Conservation (phyloP, 1,140 invertebrate genomes). For the Drosophila teissieri region DNA sequence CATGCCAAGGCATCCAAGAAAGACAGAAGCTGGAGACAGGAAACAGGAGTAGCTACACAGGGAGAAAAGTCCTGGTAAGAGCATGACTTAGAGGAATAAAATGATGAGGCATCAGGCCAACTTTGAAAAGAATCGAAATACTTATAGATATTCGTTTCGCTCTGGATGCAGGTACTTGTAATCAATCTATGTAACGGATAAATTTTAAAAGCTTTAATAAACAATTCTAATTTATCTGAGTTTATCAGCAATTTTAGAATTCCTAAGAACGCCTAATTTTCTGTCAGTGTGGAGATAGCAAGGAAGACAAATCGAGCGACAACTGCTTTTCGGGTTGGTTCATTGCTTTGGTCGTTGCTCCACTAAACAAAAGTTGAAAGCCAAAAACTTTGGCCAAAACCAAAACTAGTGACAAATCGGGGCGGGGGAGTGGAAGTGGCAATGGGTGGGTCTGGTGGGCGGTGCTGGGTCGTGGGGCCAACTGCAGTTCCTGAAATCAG, state of each 20-base stretch:
- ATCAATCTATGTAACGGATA: no score
- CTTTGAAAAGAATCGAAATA: no score
- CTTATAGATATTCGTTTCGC: no score
- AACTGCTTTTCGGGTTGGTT: slow-evolving; percentile 58
- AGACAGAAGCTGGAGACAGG: neutral
- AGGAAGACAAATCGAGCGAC: slow-evolving; percentile 71
- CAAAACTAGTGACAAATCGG: slow-evolving; percentile 38
- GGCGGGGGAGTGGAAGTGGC: slow-evolving; percentile 1
- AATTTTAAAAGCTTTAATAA: no score
- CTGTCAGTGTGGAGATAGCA: neutral
- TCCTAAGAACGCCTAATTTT: neutral
- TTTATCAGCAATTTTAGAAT: no score
- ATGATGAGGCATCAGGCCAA: no score
- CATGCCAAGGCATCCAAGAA: slow-evolving; percentile 37
- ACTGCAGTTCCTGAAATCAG: slow-evolving; percentile 66
- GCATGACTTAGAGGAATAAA: no score
- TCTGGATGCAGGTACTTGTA: no score
- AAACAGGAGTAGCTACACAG: neutral
- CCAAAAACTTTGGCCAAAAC: slow-evolving; percentile 66
- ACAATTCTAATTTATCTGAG: no score
- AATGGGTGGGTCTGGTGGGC: neutral
- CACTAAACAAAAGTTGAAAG: slow-evolving; percentile 60
- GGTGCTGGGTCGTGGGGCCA: slow-evolving; percentile 59
- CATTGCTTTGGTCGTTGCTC: slow-evolving; percentile 59
- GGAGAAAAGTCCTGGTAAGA: neutral